Evolutionary conservation across 2,888 invertebrate species (phyloP), one percentile per base, ranked within the genome.

Genomic region (Andrena chrysosceles): DNA sequence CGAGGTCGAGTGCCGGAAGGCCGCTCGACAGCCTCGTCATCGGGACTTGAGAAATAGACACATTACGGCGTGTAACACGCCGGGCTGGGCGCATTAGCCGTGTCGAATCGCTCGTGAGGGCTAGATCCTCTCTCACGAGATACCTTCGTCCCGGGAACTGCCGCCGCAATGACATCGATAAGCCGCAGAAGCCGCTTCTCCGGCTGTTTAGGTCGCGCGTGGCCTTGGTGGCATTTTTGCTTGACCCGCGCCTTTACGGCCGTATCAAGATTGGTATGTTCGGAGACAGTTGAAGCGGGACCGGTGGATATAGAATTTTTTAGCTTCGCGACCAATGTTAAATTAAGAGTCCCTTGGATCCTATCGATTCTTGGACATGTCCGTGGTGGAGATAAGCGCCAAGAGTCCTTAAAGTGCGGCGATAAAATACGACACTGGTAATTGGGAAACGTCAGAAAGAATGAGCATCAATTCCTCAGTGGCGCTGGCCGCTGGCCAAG

Each of bases 21-120:
- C 78, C 77, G 42, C 42, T 42, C 67, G 56, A 73, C 60, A 62
- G 72, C 63, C 81, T 86, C 86, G 60, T 86, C 86, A 77, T 86
- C 77, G 79, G 35, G 67, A 77, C 86, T 77, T 75, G 86, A 81
- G 86, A 80, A 86, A 86, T 81, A 84, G 84, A 86, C 86, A 84
- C 86, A 77, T 86, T 86, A 84, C 67, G 73, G 81, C 69, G 73
- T 76, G 76, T 74, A 85, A 85, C 85, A 68, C 56, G 48, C 72
- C 59, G 10, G 71, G 35, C 62, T 8, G 23, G 56, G 67, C 64
- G 72, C 77, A 77, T 81, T 85, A 85, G 76, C 81, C 86, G 81
- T 69, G 67, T 79, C 89, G 83, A 87, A 87, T 87, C 81, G 83
- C 67, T 26, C 56, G 76, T 77, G 84, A 86, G 87, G 85, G 73